A percentile compares a stretch with the other conserved stretches of the same genome.
Evolutionary conservation across 2,797 vertebrate genomes (phyloP).

Genomic region (Taeniopygia guttata): DNA sequence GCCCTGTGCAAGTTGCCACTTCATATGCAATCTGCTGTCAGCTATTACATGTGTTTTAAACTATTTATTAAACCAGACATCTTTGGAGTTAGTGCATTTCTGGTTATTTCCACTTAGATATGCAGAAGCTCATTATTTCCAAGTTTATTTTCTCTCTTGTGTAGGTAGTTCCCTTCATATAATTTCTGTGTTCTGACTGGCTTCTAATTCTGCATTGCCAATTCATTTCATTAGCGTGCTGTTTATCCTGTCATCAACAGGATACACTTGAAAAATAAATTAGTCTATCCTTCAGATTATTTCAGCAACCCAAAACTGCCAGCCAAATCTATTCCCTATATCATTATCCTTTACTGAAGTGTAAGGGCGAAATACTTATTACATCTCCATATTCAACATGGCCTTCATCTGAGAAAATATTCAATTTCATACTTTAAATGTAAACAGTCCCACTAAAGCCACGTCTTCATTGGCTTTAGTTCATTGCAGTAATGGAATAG

Average conservation of each 20-base stretch:
- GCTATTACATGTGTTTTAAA: neutral
- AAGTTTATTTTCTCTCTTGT: neutral
- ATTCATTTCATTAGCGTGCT: neutral
- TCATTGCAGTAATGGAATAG: neutral
- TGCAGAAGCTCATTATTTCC: neutral
- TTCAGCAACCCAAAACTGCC: neutral
- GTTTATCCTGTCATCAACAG: neutral
- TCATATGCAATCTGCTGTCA: neutral
- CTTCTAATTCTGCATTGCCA: neutral
- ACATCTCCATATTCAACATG: neutral
- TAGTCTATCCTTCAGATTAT: slow-evolving; percentile 11
- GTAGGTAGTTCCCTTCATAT: neutral
- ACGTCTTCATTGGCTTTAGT: neutral
- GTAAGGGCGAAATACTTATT: neutral
- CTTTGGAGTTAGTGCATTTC: neutral
- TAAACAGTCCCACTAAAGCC: neutral
- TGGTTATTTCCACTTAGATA: neutral
- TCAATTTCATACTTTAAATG: neutral
- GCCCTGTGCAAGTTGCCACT: neutral
- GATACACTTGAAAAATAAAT: slow-evolving; percentile 24
- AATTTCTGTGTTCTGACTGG: neutral
- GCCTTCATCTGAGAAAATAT: neutral
- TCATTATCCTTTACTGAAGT: slow-evolving; percentile 12
- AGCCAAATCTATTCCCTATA: neutral
- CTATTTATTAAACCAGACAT: neutral